Base-by-base conservation (phyloP, 1,140 invertebrate species). In the Drosophila neocordata region DNA sequence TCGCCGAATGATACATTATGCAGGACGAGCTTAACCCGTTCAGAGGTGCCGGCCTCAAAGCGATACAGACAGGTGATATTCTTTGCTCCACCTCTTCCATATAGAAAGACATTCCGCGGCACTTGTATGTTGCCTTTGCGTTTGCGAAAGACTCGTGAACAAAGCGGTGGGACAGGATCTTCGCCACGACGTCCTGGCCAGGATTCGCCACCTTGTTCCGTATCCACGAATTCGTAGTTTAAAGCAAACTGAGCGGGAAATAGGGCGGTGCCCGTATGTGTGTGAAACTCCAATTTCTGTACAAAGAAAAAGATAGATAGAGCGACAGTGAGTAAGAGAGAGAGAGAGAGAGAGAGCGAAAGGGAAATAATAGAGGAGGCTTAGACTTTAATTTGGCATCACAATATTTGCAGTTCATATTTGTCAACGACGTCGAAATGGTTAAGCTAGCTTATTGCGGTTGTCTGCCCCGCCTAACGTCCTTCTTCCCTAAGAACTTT, bases 161-260 rank as follows among this genome's bases (percentile, higher is more conserved):
- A 92, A 0, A 92, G 85, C 9, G 91, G 92, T 13, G 94, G 95
- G n/a, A 95, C 94, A 5, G 93, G 93, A 18, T 97, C 92, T 15
- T 93, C 92, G 2, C 96, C 95, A 0, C 93, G 92, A 27, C 92
- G 92, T 0, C 93, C 93, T 24, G 92, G 66, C 94, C 94, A 95
- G 0, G 92, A 91, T 57, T 95, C 95, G 1, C 96, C 96, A 15
- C 95, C 95, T 64, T 97, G 93, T 48, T 95, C 92, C 0, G 96
- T 96, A 83, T 97, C 96, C 1, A 97, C 94, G 77, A 98, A 97
- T 90, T 98, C 96, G 89, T 97, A 97, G 61, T 95, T 94, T 34
- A 95, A 82, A 34, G 93, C 92, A 79, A 95, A 95, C 22, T 93
- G 92, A 1, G 95, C 93, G 6, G 95, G 95, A 79, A 95, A 94